phyloP scores from a whole-genome alignment of 1,140 invertebrate species.

The Harpegnathos saltator region DNA sequence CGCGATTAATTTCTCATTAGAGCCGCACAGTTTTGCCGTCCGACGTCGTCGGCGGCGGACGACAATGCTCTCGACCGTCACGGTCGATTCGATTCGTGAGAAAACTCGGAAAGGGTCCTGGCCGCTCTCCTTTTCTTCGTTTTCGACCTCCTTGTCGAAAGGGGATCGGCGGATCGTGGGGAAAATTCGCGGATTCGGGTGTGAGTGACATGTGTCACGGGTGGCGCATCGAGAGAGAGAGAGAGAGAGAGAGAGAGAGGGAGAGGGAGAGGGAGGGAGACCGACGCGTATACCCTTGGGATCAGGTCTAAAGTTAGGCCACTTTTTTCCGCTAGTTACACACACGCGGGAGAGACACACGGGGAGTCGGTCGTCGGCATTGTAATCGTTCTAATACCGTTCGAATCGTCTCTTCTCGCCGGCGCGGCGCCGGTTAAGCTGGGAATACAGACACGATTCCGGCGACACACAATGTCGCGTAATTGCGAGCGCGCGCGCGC shows the following conservation, averaged over 20 bases:
- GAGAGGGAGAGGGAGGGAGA: too few species aligned
- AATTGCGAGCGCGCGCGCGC: too few species aligned
- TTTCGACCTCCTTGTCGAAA: conserved; percentile 38
- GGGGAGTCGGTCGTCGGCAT: conserved; percentile 6
- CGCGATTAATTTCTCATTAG: too few species aligned
- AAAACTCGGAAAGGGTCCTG: conserved; percentile 26
- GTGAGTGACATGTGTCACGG: conserved; percentile 68
- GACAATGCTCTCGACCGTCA: not conserved
- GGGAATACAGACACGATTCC: conserved; percentile 45
- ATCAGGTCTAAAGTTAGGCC: conserved; percentile 36
- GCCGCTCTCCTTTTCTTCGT: not conserved
- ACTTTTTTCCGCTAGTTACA: conserved; percentile 54
- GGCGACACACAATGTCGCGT: conserved; percentile 50
- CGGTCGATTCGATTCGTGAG: conserved; percentile 30
- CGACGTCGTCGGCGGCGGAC: not conserved
- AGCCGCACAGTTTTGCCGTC: not conserved
- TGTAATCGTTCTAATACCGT: conserved; percentile 53
- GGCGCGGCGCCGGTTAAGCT: conserved; percentile 16
- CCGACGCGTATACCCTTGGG: conserved; percentile 26
- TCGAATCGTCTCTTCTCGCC: conserved; percentile 45
- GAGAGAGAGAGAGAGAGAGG: too few species aligned
- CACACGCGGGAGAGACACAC: conserved; percentile 23
- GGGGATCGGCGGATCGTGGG: conserved; percentile 54
- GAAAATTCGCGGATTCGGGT: conserved; percentile 59
- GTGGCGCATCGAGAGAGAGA: conserved; percentile 18